Conservation (phyloP, 2,113 vertebrate species). For the Crotalus horridus region DNA sequence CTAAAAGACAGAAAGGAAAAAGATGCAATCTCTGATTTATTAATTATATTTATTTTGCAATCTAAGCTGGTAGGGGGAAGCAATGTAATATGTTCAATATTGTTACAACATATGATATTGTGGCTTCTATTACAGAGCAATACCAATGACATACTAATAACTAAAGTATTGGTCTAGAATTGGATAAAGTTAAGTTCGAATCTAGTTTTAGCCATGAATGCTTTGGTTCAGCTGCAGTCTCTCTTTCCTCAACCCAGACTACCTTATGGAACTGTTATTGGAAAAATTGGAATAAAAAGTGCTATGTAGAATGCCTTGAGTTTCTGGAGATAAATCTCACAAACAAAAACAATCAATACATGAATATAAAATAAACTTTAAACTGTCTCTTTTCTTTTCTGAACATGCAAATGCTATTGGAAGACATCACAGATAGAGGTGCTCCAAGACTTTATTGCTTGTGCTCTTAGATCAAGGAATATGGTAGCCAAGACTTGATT, state of each 20-base stretch:
- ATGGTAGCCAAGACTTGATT: not conserved
- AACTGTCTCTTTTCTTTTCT: not conserved
- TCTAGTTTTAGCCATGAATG: not conserved
- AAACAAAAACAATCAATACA: not conserved
- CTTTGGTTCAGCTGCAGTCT: not conserved
- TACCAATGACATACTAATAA: not conserved
- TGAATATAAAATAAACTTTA: not conserved
- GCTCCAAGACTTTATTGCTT: not conserved
- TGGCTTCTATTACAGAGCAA: not conserved
- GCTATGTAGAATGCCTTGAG: not conserved
- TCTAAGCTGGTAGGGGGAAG: not conserved
- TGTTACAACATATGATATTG: not conserved
- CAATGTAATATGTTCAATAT: not conserved
- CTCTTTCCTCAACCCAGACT: not conserved
- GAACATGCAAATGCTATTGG: not conserved
- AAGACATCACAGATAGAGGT: not conserved
- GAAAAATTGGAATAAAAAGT: not conserved
- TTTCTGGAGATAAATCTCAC: not conserved
- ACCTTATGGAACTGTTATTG: not conserved
- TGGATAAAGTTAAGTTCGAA: not conserved
- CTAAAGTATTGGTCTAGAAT: not conserved
- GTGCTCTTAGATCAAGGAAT: not conserved
- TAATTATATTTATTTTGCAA: not conserved
- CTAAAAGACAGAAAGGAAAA: too few relatives aligned
- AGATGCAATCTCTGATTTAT: too few relatives aligned